Evolutionary conservation across 1,140 invertebrate genomes (phyloP).

Genomic region (Zaprionus tsacasi): DNA sequence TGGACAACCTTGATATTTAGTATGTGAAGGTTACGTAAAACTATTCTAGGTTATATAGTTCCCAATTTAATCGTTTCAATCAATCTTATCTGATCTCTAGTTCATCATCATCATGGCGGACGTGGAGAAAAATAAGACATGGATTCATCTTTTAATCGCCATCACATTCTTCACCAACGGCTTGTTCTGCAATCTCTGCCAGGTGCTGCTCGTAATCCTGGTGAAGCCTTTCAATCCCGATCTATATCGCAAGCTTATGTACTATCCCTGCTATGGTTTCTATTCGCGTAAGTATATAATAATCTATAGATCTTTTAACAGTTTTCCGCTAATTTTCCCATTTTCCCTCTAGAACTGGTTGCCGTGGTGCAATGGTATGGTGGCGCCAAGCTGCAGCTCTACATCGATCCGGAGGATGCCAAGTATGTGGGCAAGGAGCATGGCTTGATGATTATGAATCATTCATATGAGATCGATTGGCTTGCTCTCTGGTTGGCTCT

Average conservation of each 20-base stretch:
- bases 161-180: slow-evolving; percentile 96
- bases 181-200: slow-evolving; percentile 92
- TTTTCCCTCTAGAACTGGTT: slow-evolving; percentile 90
- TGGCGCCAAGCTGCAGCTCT: slow-evolving; percentile 89
- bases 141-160: slow-evolving; percentile 91
- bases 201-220: slow-evolving; percentile 90
- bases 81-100: slow-evolving; percentile 37
- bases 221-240: slow-evolving; percentile 90
- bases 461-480: slow-evolving; percentile 98
- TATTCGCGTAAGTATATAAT: slow-evolving; percentile 92
- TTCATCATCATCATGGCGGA: slow-evolving; percentile 49
- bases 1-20: background rate
- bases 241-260: slow-evolving; percentile 94
- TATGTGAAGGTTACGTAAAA: slow-evolving; percentile 22
- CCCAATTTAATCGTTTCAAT: background rate
- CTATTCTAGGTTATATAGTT: slow-evolving; percentile 14
- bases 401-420: slow-evolving; percentile 91
- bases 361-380: slow-evolving; percentile 97
- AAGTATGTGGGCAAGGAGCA: slow-evolving; percentile 95
- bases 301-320: background rate
- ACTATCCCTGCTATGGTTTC: slow-evolving; percentile 94
- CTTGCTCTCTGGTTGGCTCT: slow-evolving; percentile 93
- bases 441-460: slow-evolving; percentile 96
- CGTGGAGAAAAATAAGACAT: slow-evolving; percentile 45
- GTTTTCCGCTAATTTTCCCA: background rate